Evolutionary conservation across 2,113 vertebrate species (phyloP), one percentile per base, ranked within the genome.

Genomic region (Campylomormyrus numenius): DNA sequence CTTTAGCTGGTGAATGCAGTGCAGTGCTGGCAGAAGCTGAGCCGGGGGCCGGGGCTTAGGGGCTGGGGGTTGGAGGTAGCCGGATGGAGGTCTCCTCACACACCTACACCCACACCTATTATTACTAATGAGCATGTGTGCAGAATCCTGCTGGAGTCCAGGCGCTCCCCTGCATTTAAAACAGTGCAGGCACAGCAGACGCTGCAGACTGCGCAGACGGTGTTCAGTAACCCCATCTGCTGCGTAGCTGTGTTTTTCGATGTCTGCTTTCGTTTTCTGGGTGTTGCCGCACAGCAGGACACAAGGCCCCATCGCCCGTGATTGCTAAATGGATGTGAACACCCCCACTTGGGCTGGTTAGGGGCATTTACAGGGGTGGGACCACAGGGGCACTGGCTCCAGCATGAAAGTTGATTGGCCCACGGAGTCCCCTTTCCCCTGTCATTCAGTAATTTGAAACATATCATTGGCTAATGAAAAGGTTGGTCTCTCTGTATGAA

Each of bases 91-190:
- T 93, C 93, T 94, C 62, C 90, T 94, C 94, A 90, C 91, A 91
- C 91, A 92, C 90, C 88, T 93, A 92, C 91, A 90, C 90, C 91
- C 93, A 92, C 91, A 92, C 91, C 91, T 92, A 93, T 94, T 93
- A 95, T 90, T 91, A 91, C 94, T 95, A 94, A 94, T 93, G 93
- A 95, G 93, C 92, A 90, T 90, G 90, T 89, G 89, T 90, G 90
- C 91, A 92, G 91, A 35, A 90, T 87, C 89, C 91, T 87, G 50
- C 85, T 89, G 88, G 66, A 74, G 91, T 85, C 90, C 13, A 50
- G 24, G 53, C 91, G 49, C 70, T 56, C 48, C 35, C 62, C 21
- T 53, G 88, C 85, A 91, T 90, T 66, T 66, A 87, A 89, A 90
- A 42, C 70, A 56, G 86, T 87, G 90, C n/a, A 87, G 62, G 88